Conservation (phyloP, 2,113 vertebrate genomes). For the Clarias gariepinus region DNA sequence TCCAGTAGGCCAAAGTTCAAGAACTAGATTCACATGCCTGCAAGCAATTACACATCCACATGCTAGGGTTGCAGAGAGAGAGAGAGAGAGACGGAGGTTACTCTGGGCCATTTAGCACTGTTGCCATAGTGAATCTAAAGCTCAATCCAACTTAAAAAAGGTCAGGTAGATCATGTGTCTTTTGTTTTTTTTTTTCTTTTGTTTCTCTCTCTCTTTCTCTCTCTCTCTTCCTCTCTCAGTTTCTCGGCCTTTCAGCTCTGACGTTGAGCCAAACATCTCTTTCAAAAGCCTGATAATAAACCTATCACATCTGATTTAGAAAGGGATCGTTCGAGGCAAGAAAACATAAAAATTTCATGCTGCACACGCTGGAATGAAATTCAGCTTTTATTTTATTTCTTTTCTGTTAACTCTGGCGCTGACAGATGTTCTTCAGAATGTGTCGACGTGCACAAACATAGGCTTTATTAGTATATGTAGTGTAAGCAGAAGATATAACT, state of each 20-base stretch:
- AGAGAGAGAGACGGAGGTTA: conserved; percentile 67
- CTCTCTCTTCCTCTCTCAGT: conserved; percentile 35
- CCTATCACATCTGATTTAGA: conserved; percentile 24
- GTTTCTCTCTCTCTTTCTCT: conserved; percentile 17
- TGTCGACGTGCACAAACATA: not conserved
- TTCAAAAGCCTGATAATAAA: conserved; percentile 24
- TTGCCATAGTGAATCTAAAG: conserved; percentile 72
- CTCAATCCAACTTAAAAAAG: conserved; percentile 66
- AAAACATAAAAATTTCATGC: not conserved
- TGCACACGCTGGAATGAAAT: not conserved
- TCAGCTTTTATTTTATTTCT: not conserved
- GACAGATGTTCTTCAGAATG: not conserved
- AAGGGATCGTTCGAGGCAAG: not conserved
- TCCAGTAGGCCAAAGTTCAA: conserved; percentile 80
- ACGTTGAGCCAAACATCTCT: not conserved
- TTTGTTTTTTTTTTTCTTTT: conserved; percentile 50
- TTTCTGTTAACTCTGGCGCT: not conserved
- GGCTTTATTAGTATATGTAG: not conserved
- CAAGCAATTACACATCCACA: conserved; percentile 69
- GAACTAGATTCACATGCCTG: conserved; percentile 70
- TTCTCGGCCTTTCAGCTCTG: conserved; percentile 11
- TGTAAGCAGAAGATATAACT: not conserved
- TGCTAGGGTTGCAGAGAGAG: conserved; percentile 50
- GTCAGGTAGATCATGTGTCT: conserved; percentile 68
- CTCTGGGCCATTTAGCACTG: conserved; percentile 72